Conservation (phyloP, 2,113 vertebrate genomes). For the Tragelaphus imberbis region DNA sequence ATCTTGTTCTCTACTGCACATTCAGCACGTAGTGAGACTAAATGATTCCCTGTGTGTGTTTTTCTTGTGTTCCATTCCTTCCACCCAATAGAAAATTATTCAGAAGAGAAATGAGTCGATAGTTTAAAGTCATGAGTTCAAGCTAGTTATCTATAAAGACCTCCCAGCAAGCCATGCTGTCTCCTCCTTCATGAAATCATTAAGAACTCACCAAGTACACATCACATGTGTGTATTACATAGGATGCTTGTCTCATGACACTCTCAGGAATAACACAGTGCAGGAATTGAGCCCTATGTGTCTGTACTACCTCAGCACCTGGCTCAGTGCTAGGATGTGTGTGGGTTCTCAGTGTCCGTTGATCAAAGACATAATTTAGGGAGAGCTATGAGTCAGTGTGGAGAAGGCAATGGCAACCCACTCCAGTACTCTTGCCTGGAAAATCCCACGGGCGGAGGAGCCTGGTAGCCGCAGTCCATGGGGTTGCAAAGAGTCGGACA, state of each 20-base stretch:
- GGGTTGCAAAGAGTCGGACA: fast-evolving
- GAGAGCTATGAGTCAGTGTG: background rate
- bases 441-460: too few relatives aligned
- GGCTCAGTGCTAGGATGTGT: background rate
- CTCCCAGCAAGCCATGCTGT: background rate
- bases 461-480: too few relatives aligned
- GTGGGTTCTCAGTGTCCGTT: background rate
- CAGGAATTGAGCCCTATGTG: background rate
- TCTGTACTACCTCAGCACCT: background rate
- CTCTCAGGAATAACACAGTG: background rate
- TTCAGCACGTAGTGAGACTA: background rate
- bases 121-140: background rate
- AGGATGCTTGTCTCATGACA: background rate
- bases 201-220: background rate
- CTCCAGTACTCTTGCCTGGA: too few relatives aligned
- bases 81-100: background rate
- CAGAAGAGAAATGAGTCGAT: background rate
- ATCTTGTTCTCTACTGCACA: background rate
- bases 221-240: fast-evolving
- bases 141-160: background rate
- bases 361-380: background rate
- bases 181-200: background rate
- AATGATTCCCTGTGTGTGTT: background rate
- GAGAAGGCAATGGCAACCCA: too few relatives aligned
- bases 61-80: background rate